Evolutionary conservation across 2,797 vertebrate species (phyloP), one percentile per base, ranked within the genome.

Genomic region (Meriones psammophilus): DNA sequence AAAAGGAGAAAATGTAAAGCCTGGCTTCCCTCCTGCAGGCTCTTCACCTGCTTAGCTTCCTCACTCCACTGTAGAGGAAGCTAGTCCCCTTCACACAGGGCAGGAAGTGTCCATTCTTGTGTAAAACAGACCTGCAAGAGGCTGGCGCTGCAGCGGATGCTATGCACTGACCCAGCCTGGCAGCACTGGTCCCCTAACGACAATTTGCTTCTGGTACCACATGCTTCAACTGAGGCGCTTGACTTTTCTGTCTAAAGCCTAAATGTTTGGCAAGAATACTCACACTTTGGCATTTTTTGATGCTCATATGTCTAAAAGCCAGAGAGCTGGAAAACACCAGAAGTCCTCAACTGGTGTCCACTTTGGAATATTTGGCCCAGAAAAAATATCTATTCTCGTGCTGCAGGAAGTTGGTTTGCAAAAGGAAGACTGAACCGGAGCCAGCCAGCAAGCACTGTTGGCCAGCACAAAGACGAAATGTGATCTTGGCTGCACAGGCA

Each of bases 391-490:
- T 96, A 97, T 96, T 96, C 96, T 97, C 94, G 88, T 94, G 92
- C 84, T 30, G 39, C 95, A 96, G 94, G 95, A 97, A 97, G 97
- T 94, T 97, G 94, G 96, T 98, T 96, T 97, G 91, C 89, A 97
- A 97, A 96, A 97, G 0, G 87, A 97, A 97, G 94, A 46, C 91
- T 96, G 96, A 97, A 79, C 2, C 6, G 5, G 15, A 56, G 97
- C 97, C 97, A 97, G 94, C 79, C 95, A 95, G 50, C 84, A 56
- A 97, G 89, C 39, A 46, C 86, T 74, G 28, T 88, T 97, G 96
- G 96, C 80, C 96, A 97, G 97, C 96, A 58, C 0, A 0, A 0
- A 0, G 78, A 97, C 80, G 98, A 97, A 98, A 97, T 26, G 78
- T 81, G 95, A 92, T 97, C 50, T 58, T 94, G 80, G 84, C 89